These are phyloP conservation scores for Danaus plexippus DNA, from an alignment of 1,140 invertebrate species.

Conservation along the genomic window DNA sequence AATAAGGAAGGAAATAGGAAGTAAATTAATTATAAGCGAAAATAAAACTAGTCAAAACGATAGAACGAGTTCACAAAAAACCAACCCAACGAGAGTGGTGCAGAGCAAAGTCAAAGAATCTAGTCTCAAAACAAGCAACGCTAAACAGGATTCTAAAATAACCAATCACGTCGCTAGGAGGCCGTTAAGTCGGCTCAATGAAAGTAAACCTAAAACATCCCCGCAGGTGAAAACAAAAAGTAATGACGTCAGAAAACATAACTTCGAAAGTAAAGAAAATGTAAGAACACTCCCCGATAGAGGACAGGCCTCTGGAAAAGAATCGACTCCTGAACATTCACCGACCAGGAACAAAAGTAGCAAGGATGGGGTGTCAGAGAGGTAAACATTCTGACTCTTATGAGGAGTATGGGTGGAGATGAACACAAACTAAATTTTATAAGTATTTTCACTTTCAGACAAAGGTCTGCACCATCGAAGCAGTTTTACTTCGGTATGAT, in stretches of 20 bases:
- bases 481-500: slow-evolving; percentile 87
- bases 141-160: slow-evolving; percentile 42
- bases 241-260: slow-evolving; percentile 41
- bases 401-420: neutral
- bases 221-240: slow-evolving; percentile 25
- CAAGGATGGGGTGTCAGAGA: slow-evolving; percentile 31
- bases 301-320: slow-evolving; percentile 74
- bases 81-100: slow-evolving; percentile 58
- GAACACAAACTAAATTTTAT: neutral
- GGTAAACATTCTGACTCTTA: slow-evolving; percentile 30
- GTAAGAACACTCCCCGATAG: slow-evolving; percentile 52
- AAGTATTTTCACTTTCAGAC: slow-evolving; percentile 25
- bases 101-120: slow-evolving; percentile 62
- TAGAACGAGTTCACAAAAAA: slow-evolving; percentile 44
- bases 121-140: slow-evolving; percentile 52
- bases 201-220: slow-evolving; percentile 39
- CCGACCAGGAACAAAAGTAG: slow-evolving; percentile 51
- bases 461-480: slow-evolving; percentile 71
- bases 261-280: slow-evolving; percentile 49
- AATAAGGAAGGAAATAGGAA: slow-evolving; percentile 70
- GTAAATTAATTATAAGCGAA: slow-evolving; percentile 60
- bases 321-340: slow-evolving; percentile 73
- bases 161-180: slow-evolving; percentile 34
- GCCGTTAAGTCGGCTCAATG: slow-evolving; percentile 43
- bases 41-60: slow-evolving; percentile 65